Conservation (phyloP, 37 sponge, comb jelly and placozoan species). For the Bolinopsis microptera region DNA sequence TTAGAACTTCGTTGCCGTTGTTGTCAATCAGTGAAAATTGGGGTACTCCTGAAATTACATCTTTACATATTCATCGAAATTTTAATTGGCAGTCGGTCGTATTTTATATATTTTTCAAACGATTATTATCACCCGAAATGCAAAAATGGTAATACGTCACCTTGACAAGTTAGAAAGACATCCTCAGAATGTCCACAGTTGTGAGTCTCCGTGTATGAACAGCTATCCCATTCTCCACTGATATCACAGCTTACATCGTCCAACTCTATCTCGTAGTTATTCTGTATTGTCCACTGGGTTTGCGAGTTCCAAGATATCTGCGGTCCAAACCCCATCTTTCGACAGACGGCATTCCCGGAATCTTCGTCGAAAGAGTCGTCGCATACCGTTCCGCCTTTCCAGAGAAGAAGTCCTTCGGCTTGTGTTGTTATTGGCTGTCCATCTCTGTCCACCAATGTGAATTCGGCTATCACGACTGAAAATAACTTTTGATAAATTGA, state of each 20-base stretch:
- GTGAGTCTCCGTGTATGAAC: neutral
- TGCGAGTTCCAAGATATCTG: neutral
- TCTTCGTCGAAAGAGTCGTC: neutral
- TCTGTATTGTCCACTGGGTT: neutral
- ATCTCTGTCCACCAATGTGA: neutral
- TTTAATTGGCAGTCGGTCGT: no score
- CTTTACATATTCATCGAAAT: no score
- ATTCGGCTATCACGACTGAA: no score
- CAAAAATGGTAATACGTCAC: no score
- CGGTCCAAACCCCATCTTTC: neutral
- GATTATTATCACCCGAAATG: no score
- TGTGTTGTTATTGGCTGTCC: neutral
- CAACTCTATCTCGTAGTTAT: neutral
- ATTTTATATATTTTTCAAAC: no score
- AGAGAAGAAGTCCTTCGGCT: neutral
- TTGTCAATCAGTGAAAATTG: neutral
- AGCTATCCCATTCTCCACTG: neutral
- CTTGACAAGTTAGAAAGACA: neutral
- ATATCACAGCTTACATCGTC: neutral
- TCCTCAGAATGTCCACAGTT: neutral
- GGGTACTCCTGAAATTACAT: no score
- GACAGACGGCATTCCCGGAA: neutral
- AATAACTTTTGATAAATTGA: no score
- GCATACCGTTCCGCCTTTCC: neutral
- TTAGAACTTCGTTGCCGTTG: neutral